Evolutionary conservation across 2,797 vertebrate species (phyloP).

Genomic region (Falco peregrinus): DNA sequence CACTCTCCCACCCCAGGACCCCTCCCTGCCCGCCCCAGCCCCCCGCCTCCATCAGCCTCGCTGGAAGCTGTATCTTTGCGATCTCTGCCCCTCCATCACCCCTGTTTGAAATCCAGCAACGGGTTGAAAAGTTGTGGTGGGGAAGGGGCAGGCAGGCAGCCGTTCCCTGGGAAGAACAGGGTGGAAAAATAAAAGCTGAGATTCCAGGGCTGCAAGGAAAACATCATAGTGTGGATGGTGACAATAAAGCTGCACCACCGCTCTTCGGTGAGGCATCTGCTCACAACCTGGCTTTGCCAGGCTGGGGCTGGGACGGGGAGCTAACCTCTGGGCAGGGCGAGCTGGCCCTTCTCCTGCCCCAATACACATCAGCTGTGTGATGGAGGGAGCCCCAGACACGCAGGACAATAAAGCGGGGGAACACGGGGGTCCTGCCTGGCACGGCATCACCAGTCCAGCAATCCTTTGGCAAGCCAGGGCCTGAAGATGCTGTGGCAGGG

Average conservation of each 20-base stretch:
- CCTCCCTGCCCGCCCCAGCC: background rate
- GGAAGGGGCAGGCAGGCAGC: background rate
- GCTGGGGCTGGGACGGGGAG: background rate
- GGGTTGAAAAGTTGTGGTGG: background rate
- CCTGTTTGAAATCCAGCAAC: background rate
- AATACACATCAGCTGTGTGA: background rate
- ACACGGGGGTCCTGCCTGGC: background rate
- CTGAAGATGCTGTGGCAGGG: background rate
- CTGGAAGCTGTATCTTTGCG: background rate
- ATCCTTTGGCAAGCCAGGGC: background rate
- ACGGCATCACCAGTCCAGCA: background rate
- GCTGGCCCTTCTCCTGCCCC: background rate
- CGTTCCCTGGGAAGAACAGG: background rate
- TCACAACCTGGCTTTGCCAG: background rate
- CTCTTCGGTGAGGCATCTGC: background rate
- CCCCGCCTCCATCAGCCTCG: background rate
- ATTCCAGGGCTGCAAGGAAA: slow-evolving; percentile 21
- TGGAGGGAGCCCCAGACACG: background rate
- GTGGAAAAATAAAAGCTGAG: slow-evolving; percentile 29
- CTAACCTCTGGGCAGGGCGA: background rate
- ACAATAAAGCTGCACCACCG: background rate
- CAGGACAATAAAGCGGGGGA: background rate
- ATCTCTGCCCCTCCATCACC: slow-evolving; percentile 20
- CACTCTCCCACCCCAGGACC: fast-evolving
- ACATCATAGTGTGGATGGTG: slow-evolving; percentile 22